A percentile compares a stretch with the other conserved stretches of the same genome.
These are phyloP conservation scores for Esox niger DNA, from an alignment of 2,113 vertebrate species.

Conservation along the genomic window DNA sequence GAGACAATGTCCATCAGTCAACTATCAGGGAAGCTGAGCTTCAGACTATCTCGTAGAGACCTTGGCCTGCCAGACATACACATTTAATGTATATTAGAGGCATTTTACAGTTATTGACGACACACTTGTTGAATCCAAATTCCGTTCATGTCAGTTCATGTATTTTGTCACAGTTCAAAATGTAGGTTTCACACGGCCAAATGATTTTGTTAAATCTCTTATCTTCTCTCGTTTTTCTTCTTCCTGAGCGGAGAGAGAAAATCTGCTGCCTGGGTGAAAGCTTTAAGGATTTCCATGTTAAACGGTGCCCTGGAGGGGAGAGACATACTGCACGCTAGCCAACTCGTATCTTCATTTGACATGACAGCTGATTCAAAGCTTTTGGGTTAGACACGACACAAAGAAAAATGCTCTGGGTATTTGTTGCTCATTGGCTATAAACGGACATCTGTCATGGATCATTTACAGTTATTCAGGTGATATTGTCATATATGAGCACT, in stretches of 20 bases:
- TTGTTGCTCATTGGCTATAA: conserved; percentile 5
- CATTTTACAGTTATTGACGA: neutral
- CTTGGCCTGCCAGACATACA: too few species aligned
- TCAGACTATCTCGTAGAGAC: too few species aligned
- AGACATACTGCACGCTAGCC: conserved; percentile 3
- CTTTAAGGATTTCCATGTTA: conserved; percentile 24
- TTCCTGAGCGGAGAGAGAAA: conserved; percentile 7
- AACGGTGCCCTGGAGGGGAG: conserved; percentile 16
- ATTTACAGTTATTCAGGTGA: neutral
- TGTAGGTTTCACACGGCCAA: neutral
- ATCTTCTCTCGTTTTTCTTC: conserved; percentile 7
- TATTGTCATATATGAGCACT: neutral
- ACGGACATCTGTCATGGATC: too few species aligned
- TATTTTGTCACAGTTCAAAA: neutral
- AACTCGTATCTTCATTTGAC: conserved; percentile 24
- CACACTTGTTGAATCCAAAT: conserved; percentile 7
- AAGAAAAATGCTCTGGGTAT: conserved; percentile 15
- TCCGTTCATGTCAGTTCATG: conserved; percentile 10
- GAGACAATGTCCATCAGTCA: neutral
- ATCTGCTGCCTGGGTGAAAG: conserved; percentile 22
- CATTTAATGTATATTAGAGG: neutral
- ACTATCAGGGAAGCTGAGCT: too few species aligned
- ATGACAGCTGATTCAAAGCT: conserved; percentile 32
- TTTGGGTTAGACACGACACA: conserved; percentile 31
- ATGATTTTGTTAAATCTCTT: neutral